Percentiles rank a stretch among this genome's conserved stretches.
Evolutionary conservation across 2,113 vertebrate genomes (phyloP).

Genomic region (Takifugu bimaculatus): DNA sequence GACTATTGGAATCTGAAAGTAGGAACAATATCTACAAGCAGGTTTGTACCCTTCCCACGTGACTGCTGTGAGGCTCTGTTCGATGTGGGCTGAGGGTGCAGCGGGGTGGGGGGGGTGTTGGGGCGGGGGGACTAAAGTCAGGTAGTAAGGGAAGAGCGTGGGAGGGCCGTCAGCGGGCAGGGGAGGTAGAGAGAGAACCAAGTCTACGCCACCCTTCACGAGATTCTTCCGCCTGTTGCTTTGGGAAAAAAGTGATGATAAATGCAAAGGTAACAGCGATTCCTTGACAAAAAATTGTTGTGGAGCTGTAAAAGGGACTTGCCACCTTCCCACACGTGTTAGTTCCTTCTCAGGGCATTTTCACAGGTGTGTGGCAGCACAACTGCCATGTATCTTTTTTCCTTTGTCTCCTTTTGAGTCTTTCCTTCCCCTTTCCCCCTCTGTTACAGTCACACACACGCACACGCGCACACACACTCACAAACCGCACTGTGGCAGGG

Average conservation of each 20-base stretch:
- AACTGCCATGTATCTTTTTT: slow-evolving; percentile 29
- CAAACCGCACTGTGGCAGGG: slow-evolving; percentile 63
- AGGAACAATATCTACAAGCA: slow-evolving; percentile 75
- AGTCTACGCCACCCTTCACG: slow-evolving; percentile 61
- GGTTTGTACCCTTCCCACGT: slow-evolving; percentile 58
- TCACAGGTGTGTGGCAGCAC: slow-evolving; percentile 56
- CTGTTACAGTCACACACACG: slow-evolving; percentile 28
- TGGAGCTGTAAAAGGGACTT: slow-evolving; percentile 11
- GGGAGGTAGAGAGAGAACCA: slow-evolving; percentile 70
- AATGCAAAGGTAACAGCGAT: slow-evolving; percentile 68
- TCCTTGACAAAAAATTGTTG: slow-evolving; percentile 37
- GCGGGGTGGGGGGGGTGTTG: slow-evolving; percentile 6
- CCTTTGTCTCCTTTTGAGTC: slow-evolving; percentile 44
- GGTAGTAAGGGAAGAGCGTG: slow-evolving; percentile 32
- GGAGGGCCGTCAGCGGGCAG: slow-evolving; percentile 42
- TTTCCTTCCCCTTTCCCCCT: slow-evolving; percentile 39
- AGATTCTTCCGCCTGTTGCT: slow-evolving; percentile 72
- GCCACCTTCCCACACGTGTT: slow-evolving; percentile 35
- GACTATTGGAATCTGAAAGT: slow-evolving; percentile 70
- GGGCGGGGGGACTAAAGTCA: slow-evolving; percentile 47
- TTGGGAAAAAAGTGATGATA: slow-evolving; percentile 73
- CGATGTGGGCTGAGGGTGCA: slow-evolving; percentile 37
- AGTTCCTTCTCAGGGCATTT: slow-evolving; percentile 24
- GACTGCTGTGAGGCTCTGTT: slow-evolving; percentile 62
- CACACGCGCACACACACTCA: no score